Conservation (phyloP, 2,888 invertebrate species). For the Sinopyrophorus schimmeli region DNA sequence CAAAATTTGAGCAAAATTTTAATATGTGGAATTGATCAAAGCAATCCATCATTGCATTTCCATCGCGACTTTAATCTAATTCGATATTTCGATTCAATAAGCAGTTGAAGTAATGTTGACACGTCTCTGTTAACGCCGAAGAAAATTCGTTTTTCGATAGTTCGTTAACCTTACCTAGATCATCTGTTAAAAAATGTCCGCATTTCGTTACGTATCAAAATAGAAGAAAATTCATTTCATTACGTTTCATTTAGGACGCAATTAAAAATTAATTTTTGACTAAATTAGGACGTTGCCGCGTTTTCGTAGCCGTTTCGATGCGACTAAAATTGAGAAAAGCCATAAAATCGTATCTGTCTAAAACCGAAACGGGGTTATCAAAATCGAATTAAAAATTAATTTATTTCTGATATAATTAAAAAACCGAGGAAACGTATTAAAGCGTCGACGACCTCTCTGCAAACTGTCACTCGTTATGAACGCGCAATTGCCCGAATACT, state of each 20-base stretch:
- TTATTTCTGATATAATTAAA: slow-evolving; percentile 24
- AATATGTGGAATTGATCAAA: slow-evolving; percentile 1
- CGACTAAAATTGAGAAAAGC: no score
- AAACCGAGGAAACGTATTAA: slow-evolving; percentile 12
- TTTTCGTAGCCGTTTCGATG: no score
- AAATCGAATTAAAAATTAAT: slow-evolving; percentile 23
- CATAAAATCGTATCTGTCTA: no score
- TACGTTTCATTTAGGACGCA: background rate
- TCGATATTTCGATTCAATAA: slow-evolving; percentile 14
- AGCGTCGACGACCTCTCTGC: background rate
- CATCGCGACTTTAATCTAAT: slow-evolving; percentile 11
- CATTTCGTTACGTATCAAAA: no score
- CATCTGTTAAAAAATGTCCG: no score
- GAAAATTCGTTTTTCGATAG: slow-evolving; percentile 1
- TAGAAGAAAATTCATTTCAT: no score
- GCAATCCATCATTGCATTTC: slow-evolving; percentile 12
- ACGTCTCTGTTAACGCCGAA: slow-evolving; percentile 12
- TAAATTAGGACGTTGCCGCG: slow-evolving; percentile 9
- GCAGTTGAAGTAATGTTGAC: slow-evolving; percentile 13
- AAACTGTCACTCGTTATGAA: no score
- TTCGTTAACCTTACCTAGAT: slow-evolving; percentile 4
- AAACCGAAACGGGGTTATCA: slow-evolving; percentile 8
- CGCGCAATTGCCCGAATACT: no score
- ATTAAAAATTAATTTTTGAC: slow-evolving; percentile 13
- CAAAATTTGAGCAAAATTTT: no score